Evolutionary conservation across 2,888 invertebrate genomes (phyloP), one percentile per base, ranked within the genome.

Genomic region (Eupeodes latifasciatus): DNA sequence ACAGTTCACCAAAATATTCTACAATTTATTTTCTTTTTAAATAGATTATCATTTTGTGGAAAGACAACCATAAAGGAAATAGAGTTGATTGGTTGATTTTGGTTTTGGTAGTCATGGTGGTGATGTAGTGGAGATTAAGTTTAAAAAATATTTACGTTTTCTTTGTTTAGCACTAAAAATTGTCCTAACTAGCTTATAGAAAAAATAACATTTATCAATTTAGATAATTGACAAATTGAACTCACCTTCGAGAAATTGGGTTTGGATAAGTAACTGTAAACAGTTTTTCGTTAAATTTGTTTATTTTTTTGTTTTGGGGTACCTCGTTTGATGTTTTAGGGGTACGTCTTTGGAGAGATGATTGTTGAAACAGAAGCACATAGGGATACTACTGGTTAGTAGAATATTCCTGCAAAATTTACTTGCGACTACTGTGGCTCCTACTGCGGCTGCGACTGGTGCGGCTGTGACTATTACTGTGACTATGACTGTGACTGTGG

Each of bases 401-500:
- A 27, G 27, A 51, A 69, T 27, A 69, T 51, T 47, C 53, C 0
- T 78, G 71, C 27, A 79, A 90, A 40, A 27, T 69, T 51, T 93
- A 93, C 89, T 93, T 92, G 86, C 92, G 92, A 85, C 93, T 93
- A 76, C 93, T 93, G 76, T 92, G 93, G 19, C 88, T 88, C 62
- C 88, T 81, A 81, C 93, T 93, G 12, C 93, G 93, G 64, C 93
- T 93, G 81, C 92, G 93, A 79, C 93, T 92, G 82, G 92, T 93
- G 78, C 93, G 93, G 77, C 93, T 92, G 81, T 92, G 27, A 27
- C 27, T 27, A 27, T 27, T 93, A 76, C 27, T 2, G 27, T 92
- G 93, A 19, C 88, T 88, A 57, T 84, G 77, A 81, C 93, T 93
- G 14, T 93, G 93, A 66, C 93, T 93, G 81, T 92, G 93, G 83